Evolutionary conservation across 2,888 invertebrate species (phyloP).

Genomic region (Baronia brevicornis): DNA sequence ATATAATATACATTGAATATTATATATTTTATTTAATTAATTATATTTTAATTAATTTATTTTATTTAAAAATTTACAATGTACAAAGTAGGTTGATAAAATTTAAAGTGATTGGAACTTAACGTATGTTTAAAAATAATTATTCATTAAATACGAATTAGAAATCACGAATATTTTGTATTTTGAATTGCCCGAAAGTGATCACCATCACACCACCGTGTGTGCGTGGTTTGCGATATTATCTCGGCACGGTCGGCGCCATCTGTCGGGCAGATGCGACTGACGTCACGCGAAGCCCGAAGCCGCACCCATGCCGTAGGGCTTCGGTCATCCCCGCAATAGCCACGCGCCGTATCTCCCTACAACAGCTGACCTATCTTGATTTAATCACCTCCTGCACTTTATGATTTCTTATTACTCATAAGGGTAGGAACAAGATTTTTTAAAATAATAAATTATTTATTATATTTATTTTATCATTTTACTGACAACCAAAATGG

Average conservation of each 20-base stretch:
- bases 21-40: no score
- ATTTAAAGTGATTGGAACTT: no score
- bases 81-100: no score
- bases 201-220: no score
- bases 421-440: slow-evolving; percentile 4
- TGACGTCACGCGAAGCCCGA: slow-evolving; percentile 73
- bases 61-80: no score
- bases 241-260: slow-evolving; percentile 54
- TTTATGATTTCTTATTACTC: slow-evolving; percentile 31
- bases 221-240: slow-evolving; percentile 57
- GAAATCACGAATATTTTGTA: slow-evolving; percentile 21
- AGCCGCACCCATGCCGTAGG: slow-evolving; percentile 47
- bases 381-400: slow-evolving; percentile 44
- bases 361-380: slow-evolving; percentile 58
- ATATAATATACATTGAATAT: no score
- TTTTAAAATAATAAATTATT: no score
- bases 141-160: no score
- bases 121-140: no score
- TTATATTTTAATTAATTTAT: no score
- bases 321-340: slow-evolving; percentile 47
- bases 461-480: no score
- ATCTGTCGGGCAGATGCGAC: slow-evolving; percentile 70
- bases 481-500: no score
- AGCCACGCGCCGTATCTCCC: slow-evolving; percentile 34
- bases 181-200: slow-evolving; percentile 35